A percentile compares a stretch with the other conserved stretches of the same genome.
Conservation (phyloP, 1,140 invertebrate genomes). For the Pomacea maculata region DNA sequence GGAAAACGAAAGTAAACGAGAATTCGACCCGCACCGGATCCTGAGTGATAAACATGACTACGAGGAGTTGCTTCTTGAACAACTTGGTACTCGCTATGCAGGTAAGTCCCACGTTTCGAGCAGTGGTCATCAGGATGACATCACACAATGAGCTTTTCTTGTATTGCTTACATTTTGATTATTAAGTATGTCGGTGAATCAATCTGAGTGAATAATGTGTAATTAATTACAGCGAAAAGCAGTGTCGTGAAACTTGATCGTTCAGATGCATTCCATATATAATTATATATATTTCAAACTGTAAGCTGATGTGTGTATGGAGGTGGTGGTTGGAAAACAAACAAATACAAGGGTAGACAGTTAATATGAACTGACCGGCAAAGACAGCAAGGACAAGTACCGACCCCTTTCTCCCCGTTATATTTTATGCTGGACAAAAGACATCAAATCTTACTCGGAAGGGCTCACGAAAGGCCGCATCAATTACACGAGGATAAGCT, state of each 20-base stretch:
- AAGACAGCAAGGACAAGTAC: not conserved
- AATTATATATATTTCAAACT: too few species aligned
- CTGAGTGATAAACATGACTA: conserved; percentile 1
- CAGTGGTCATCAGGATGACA: too few species aligned
- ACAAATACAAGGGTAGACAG: not conserved
- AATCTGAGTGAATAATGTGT: not conserved
- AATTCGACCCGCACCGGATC: conserved; percentile 66
- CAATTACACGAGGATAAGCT: too few species aligned
- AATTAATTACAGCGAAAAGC: not conserved
- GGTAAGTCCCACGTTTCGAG: conserved; percentile 43
- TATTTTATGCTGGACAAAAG: too few species aligned
- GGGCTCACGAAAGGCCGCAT: too few species aligned
- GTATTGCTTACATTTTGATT: not conserved
- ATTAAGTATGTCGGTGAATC: not conserved
- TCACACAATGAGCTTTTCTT: too few species aligned
- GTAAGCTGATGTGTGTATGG: too few species aligned
- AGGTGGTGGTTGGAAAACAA: not conserved
- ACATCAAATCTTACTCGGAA: too few species aligned
- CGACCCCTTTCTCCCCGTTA: too few species aligned
- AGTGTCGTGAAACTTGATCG: too few species aligned
- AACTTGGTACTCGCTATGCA: conserved; percentile 49
- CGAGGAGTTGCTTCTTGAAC: conserved; percentile 66
- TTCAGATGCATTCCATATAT: not conserved
- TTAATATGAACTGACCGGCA: not conserved
- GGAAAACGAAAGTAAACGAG: conserved; percentile 56